Evolutionary conservation across 2,797 vertebrate genomes (phyloP).

Genomic region (Myotis pilosus): DNA sequence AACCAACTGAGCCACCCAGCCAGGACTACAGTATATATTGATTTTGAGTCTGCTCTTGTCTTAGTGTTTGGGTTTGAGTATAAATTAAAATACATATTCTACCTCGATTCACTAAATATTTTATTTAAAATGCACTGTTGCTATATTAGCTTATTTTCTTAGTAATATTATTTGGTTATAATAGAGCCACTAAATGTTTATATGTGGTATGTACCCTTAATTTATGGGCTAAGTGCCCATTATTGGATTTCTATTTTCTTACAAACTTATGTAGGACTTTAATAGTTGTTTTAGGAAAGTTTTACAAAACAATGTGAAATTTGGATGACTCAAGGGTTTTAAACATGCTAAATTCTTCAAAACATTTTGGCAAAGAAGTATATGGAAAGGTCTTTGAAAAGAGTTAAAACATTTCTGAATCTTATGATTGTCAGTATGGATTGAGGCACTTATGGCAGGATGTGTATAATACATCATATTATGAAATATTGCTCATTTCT

Average conservation of each 20-base stretch:
- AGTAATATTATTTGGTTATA: neutral
- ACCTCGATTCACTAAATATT: neutral
- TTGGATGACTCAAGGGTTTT: constrained; percentile 49
- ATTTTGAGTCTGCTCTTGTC: neutral
- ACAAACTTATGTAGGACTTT: neutral
- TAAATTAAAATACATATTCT: neutral
- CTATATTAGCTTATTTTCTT: neutral
- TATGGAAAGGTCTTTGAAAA: constrained; percentile 36
- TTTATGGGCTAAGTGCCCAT: neutral
- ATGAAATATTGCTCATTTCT: constrained; percentile 77
- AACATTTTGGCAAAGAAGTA: constrained; percentile 30
- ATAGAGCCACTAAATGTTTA: neutral
- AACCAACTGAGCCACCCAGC: neutral
- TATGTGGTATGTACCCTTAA: neutral
- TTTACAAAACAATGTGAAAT: neutral
- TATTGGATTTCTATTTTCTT: neutral
- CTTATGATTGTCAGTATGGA: constrained; percentile 33
- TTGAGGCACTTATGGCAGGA: constrained; percentile 37
- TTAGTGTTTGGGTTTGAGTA: neutral
- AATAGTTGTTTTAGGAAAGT: constrained; percentile 3
- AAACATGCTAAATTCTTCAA: constrained; percentile 43
- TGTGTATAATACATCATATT: neutral
- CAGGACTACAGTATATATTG: neutral
- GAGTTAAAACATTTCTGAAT: constrained; percentile 43
- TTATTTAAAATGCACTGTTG: neutral